A percentile compares a stretch with the other conserved stretches of the same genome.
Evolutionary conservation across 2,113 vertebrate genomes (phyloP).

Genomic region (Alethe castanea): DNA sequence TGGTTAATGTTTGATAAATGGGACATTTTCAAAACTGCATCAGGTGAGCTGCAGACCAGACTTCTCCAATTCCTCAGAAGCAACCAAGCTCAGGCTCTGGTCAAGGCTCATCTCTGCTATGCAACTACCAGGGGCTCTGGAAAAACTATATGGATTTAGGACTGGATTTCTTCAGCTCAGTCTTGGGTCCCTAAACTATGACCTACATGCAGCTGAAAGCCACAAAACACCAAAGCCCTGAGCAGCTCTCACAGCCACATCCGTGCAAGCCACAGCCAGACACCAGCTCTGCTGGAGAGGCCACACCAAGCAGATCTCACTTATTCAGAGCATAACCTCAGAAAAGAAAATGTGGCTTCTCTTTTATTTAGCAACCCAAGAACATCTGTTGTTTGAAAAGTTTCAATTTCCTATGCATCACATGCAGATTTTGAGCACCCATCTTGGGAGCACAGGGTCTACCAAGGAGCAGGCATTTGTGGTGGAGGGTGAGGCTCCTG

Average conservation of each 20-base stretch:
- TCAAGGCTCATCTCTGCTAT: background rate
- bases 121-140: background rate
- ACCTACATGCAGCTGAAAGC: background rate
- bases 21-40: background rate
- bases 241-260: background rate
- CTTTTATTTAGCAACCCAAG: background rate
- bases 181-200: background rate
- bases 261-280: background rate
- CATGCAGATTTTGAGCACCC: background rate
- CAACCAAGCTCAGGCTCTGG: background rate
- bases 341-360: background rate
- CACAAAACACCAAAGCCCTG: accelerated
- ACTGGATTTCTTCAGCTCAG: background rate
- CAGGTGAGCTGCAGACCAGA: background rate
- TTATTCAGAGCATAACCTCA: background rate
- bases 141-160: background rate
- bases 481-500: background rate
- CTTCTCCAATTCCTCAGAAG: background rate
- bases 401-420: background rate
- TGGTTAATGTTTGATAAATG: background rate
- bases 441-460: background rate
- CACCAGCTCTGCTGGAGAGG: background rate
- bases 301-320: background rate
- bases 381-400: background rate
- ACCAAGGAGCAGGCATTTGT: accelerated